These are phyloP conservation scores for Epinephelus coioides DNA, from an alignment of 2,797 vertebrate species.

Conservation along the genomic window DNA sequence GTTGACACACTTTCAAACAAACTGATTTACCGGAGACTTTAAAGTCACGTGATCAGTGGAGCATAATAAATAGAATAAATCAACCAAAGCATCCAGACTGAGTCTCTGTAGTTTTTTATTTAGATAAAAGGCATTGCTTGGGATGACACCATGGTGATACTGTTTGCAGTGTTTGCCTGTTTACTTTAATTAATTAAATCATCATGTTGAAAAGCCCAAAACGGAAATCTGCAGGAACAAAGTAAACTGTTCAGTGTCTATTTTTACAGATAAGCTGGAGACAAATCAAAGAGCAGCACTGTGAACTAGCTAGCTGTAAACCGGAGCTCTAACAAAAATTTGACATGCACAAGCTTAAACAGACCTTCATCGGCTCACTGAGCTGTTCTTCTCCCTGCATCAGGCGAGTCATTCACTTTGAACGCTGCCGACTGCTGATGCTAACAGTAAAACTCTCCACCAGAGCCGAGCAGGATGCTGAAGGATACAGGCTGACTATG, in stretches of 20 bases:
- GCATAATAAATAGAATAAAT: not conserved
- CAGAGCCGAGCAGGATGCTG: slow-evolving; percentile 58
- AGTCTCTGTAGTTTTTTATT: slow-evolving; percentile 1
- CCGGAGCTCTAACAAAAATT: slow-evolving; percentile 18
- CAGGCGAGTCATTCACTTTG: slow-evolving; percentile 48
- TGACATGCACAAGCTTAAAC: slow-evolving; percentile 43
- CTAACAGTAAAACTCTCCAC: slow-evolving; percentile 46
- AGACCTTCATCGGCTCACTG: slow-evolving; percentile 54
- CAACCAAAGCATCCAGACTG: not conserved
- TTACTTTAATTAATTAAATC: not conserved
- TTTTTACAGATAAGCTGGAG: slow-evolving; percentile 33
- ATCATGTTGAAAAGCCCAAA: slow-evolving; percentile 5
- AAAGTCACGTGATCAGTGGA: not conserved
- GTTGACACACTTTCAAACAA: slow-evolving; percentile 5
- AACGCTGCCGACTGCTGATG: slow-evolving; percentile 46
- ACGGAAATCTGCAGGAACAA: slow-evolving; percentile 19
- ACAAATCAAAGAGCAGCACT: slow-evolving; percentile 27
- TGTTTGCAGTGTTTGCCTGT: not conserved
- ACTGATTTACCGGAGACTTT: not conserved
- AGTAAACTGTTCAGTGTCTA: not conserved
- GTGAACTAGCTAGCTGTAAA: slow-evolving; percentile 8
- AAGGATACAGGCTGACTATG: slow-evolving; percentile 49
- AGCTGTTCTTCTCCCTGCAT: slow-evolving; percentile 37
- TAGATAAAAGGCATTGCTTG: not conserved
- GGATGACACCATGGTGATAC: not conserved